A percentile compares a stretch with the other conserved stretches of the same genome.
phyloP scores from a whole-genome alignment of 2,797 vertebrate genomes.

The Rhodeus uyekii region DNA sequence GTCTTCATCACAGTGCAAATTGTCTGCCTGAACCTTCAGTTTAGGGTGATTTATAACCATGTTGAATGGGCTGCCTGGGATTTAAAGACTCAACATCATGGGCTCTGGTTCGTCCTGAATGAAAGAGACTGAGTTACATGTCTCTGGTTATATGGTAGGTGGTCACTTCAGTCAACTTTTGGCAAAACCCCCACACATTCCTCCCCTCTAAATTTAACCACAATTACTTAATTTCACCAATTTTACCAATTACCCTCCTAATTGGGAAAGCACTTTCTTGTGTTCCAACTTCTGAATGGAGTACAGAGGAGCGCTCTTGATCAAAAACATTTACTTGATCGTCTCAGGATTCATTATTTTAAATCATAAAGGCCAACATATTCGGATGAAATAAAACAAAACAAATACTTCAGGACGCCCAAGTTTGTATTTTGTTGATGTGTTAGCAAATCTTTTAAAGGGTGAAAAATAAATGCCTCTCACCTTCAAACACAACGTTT shows the following conservation, averaged over 20 bases:
- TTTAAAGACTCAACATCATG: constrained; percentile 13
- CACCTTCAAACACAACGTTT: not conserved
- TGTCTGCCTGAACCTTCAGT: constrained; percentile 19
- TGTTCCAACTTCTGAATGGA: constrained; percentile 19
- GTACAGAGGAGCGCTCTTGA: constrained; percentile 12
- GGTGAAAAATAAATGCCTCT: constrained; percentile 1
- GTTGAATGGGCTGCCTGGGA: constrained; percentile 20
- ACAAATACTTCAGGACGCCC: not conserved
- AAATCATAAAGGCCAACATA: not conserved
- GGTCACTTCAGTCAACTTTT: constrained; percentile 25
- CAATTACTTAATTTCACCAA: constrained; percentile 50
- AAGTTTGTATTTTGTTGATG: not conserved
- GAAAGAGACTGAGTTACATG: constrained; percentile 13
- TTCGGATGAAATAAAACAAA: not conserved
- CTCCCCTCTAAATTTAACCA: constrained; percentile 46
- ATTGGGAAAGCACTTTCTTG: constrained; percentile 31
- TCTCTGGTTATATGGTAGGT: constrained; percentile 26
- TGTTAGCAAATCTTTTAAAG: not conserved
- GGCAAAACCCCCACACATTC: constrained; percentile 25
- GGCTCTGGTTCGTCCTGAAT: constrained; percentile 26
- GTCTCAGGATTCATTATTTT: not conserved
- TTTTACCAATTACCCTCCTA: constrained; percentile 24
- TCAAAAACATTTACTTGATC: constrained; percentile 35
- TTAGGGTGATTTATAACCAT: constrained; percentile 45
- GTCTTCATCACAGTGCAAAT: constrained; percentile 10